These are phyloP conservation scores for Pteronotus mesoamericanus DNA, from an alignment of 2,797 vertebrate genomes.

Conservation along the genomic window DNA sequence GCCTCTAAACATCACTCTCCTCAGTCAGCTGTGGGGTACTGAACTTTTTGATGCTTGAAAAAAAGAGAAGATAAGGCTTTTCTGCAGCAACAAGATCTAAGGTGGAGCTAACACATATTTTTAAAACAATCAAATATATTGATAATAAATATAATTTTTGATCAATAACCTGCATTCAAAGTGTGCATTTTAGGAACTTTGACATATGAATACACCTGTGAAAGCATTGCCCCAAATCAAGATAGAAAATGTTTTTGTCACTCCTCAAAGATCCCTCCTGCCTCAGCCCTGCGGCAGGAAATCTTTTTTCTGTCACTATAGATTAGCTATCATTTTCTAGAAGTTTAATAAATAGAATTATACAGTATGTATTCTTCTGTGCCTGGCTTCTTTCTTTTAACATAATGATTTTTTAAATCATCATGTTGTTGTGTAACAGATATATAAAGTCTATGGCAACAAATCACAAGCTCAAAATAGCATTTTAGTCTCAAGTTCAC, in stretches of 20 bases:
- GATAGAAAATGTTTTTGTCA: not conserved
- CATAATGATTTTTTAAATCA: conserved; percentile 20
- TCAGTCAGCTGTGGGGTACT: not conserved
- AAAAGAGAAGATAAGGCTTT: not conserved
- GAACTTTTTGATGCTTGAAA: not conserved
- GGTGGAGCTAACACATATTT: not conserved
- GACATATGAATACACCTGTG: not conserved
- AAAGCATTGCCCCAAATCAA: not conserved
- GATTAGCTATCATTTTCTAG: not conserved
- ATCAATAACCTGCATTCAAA: not conserved
- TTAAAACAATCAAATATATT: not conserved
- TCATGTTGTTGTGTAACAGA: not conserved
- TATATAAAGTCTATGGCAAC: not conserved
- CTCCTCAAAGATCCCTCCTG: not conserved
- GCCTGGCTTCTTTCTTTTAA: not conserved
- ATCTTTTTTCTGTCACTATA: not conserved
- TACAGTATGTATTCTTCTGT: not conserved
- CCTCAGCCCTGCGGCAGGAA: not conserved
- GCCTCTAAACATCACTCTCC: not conserved
- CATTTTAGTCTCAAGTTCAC: not conserved
- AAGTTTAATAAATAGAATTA: not conserved
- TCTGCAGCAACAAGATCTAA: not conserved
- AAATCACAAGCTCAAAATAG: not conserved
- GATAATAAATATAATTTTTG: not conserved
- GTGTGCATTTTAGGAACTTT: not conserved